Percentiles rank a stretch among this genome's conserved stretches.
phyloP scores from a whole-genome alignment of 2,888 invertebrate genomes.

The Anoplius nigerrimus region DNA sequence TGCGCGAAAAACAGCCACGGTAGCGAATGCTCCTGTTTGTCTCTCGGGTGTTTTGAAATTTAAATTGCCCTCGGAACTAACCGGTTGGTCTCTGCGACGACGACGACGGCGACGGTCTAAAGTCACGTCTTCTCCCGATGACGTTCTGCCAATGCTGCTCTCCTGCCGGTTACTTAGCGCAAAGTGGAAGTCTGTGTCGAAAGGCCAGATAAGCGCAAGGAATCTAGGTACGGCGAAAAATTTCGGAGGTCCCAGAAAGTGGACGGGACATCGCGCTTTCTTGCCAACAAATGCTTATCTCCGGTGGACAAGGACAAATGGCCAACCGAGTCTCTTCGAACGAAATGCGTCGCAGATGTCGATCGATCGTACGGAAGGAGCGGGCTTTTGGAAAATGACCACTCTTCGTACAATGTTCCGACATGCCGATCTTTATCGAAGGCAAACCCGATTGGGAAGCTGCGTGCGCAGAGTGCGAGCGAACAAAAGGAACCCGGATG shows the following conservation, averaged over 20 bases:
- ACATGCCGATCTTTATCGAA: conserved; percentile 34
- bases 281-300: no score
- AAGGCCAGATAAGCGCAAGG: background rate
- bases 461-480: conserved; percentile 28
- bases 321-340: conserved; percentile 6
- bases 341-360: conserved; percentile 11
- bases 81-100: conserved; percentile 3
- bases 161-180: no score
- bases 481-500: conserved; percentile 8
- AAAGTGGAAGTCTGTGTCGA: background rate
- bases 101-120: background rate
- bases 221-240: background rate
- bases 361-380: conserved; percentile 21
- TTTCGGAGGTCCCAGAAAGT: background rate
- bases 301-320: conserved; percentile 26
- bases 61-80: conserved; percentile 36
- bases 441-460: conserved; percentile 28
- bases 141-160: no score
- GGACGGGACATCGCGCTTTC: background rate
- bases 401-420: conserved; percentile 24
- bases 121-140: no score
- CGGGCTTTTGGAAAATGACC: conserved; percentile 16
- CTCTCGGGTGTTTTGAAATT: conserved; percentile 47
- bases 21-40: conserved; percentile 3
- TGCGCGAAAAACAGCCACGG: background rate